Conservation (phyloP, 2,113 vertebrate species). For the Scortum barcoo region DNA sequence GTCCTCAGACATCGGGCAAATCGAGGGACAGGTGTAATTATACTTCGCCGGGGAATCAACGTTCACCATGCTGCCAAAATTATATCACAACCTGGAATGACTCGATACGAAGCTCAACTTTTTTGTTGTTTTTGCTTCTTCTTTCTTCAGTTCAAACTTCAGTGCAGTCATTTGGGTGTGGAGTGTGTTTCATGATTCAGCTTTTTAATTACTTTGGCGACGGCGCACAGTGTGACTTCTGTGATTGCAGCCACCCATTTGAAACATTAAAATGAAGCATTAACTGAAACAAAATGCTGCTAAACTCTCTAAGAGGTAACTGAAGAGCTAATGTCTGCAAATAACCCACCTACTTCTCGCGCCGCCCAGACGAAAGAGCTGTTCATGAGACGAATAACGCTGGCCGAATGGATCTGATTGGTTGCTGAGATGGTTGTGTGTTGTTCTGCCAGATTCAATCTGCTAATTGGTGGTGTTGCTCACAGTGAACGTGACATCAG, state of each 20-base stretch:
- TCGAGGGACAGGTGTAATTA: slow-evolving; percentile 20
- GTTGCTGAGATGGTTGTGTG: slow-evolving; percentile 5
- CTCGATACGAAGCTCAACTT: neutral
- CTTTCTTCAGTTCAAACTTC: neutral
- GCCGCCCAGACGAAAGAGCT: too few species aligned
- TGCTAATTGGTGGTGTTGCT: slow-evolving; percentile 21
- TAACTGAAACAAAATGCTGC: neutral
- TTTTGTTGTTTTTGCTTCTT: neutral
- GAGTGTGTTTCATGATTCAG: neutral
- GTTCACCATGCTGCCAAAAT: neutral
- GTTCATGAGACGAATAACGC: neutral
- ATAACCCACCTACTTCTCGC: too few species aligned
- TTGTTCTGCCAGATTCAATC: neutral
- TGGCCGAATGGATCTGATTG: neutral
- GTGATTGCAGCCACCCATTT: neutral
- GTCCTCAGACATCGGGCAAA: slow-evolving; percentile 8
- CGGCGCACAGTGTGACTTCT: slow-evolving; percentile 20
- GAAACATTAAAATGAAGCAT: neutral
- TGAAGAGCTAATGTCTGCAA: slow-evolving; percentile 17
- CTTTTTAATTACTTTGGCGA: slow-evolving; percentile 18
- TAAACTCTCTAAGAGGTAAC: neutral
- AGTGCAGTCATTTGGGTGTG: neutral
- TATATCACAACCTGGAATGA: neutral
- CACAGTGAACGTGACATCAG: neutral
- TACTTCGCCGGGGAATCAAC: neutral